Evolutionary conservation across 2,113 vertebrate genomes (phyloP).

Genomic region (Oriolus oriolus): DNA sequence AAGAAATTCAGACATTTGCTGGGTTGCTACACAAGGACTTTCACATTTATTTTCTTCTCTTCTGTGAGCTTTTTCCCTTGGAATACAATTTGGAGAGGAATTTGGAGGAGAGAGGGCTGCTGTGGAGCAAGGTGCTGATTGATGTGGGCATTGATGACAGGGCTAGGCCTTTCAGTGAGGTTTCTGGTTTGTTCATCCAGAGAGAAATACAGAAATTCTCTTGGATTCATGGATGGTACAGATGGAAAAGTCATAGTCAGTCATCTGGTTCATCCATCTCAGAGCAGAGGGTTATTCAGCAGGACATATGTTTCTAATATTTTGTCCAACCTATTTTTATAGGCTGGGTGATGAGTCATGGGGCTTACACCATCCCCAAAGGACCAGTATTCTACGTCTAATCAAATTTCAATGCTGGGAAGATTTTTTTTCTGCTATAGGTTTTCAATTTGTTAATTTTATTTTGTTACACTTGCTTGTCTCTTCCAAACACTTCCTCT

Average conservation of each 20-base stretch:
- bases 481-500: not conserved
- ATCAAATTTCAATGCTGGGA: not conserved
- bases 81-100: not conserved
- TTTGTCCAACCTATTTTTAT: conserved; percentile 6
- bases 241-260: not conserved
- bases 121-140: not conserved
- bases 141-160: not conserved
- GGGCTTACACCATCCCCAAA: not conserved
- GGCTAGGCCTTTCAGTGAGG: not conserved
- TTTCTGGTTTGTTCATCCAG: not conserved
- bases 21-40: not conserved
- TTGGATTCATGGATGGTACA: not conserved
- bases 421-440: not conserved
- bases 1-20: not conserved
- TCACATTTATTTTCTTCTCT: not conserved
- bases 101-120: not conserved
- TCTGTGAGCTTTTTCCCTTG: not conserved
- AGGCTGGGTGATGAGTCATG: not conserved
- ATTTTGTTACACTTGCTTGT: not conserved
- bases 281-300: not conserved
- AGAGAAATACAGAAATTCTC: not conserved
- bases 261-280: not conserved
- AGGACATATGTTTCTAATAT: not conserved
- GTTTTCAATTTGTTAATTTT: not conserved
- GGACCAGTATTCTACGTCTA: not conserved